Percentiles rank a stretch among this genome's conserved stretches.
Conservation (phyloP, 2,113 vertebrate species). For the Xenus cinereus region DNA sequence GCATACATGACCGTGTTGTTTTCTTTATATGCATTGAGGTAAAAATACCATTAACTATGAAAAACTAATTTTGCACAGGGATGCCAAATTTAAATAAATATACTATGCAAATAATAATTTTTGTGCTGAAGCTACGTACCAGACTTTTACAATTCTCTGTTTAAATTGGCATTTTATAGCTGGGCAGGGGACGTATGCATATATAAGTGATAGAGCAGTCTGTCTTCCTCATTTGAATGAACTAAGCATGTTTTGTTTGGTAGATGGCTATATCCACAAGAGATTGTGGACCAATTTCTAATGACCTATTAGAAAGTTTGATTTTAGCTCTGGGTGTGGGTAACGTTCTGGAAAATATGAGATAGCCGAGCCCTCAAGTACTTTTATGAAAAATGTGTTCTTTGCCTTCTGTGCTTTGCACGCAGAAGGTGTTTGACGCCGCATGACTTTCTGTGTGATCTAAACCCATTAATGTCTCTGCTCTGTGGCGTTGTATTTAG, state of each 20-base stretch:
- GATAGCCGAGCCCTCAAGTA: neutral
- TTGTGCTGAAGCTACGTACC: neutral
- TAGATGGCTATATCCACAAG: neutral
- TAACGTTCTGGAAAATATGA: neutral
- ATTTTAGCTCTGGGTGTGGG: neutral
- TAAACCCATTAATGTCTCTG: neutral
- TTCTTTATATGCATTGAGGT: neutral
- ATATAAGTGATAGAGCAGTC: neutral
- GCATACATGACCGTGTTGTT: neutral
- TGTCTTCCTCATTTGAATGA: neutral
- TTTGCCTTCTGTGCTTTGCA: neutral
- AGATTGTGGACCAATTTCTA: neutral
- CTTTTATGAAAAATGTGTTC: neutral
- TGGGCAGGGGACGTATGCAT: accelerated
- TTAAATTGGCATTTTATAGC: neutral
- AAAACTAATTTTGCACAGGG: neutral
- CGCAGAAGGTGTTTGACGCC: neutral
- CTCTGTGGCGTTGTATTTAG: neutral
- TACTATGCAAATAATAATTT: neutral
- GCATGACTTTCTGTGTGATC: accelerated
- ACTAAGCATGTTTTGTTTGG: neutral
- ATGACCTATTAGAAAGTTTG: neutral
- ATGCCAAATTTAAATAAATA: neutral
- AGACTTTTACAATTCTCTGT: neutral
- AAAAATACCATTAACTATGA: neutral